These are phyloP conservation scores for Cremastinae sp. DNA, from an alignment of 2,888 invertebrate genomes.

Conservation along the genomic window DNA sequence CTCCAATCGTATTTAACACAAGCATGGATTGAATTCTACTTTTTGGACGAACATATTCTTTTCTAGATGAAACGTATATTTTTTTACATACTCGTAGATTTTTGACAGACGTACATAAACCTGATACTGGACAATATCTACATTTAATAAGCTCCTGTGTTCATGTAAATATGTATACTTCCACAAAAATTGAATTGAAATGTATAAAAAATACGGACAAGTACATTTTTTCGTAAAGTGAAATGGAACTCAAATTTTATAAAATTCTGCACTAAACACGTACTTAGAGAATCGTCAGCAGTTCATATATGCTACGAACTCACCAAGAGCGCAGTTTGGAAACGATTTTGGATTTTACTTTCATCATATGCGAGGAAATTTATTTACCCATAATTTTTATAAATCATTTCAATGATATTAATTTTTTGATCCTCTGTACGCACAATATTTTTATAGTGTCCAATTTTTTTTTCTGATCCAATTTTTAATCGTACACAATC, in stretches of 20 bases:
- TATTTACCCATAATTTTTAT: too few species aligned
- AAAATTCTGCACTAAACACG: too few species aligned
- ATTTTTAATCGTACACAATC: too few species aligned
- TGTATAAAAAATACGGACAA: conserved; percentile 35
- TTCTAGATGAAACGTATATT: conserved; percentile 36
- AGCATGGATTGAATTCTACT: conserved; percentile 15
- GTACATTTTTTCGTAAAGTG: conserved; percentile 1
- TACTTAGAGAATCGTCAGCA: too few species aligned
- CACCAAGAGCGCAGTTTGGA: too few species aligned
- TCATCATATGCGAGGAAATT: not conserved
- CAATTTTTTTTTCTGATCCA: too few species aligned
- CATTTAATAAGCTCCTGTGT: conserved; percentile 25
- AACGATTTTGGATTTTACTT: not conserved
- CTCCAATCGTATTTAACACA: conserved; percentile 16
- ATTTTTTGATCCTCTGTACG: not conserved
- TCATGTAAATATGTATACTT: conserved; percentile 39
- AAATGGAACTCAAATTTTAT: not conserved
- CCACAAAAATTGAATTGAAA: not conserved
- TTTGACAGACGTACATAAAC: conserved; percentile 24
- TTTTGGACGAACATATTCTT: conserved; percentile 18
- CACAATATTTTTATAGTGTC: not conserved
- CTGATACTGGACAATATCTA: conserved; percentile 45
- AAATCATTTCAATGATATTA: too few species aligned
- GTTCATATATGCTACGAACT: too few species aligned
- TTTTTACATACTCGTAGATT: conserved; percentile 43